Percentiles rank a stretch among this genome's conserved stretches.
These are phyloP conservation scores for Tetrax tetrax DNA, from an alignment of 2,113 vertebrate species.

Conservation along the genomic window DNA sequence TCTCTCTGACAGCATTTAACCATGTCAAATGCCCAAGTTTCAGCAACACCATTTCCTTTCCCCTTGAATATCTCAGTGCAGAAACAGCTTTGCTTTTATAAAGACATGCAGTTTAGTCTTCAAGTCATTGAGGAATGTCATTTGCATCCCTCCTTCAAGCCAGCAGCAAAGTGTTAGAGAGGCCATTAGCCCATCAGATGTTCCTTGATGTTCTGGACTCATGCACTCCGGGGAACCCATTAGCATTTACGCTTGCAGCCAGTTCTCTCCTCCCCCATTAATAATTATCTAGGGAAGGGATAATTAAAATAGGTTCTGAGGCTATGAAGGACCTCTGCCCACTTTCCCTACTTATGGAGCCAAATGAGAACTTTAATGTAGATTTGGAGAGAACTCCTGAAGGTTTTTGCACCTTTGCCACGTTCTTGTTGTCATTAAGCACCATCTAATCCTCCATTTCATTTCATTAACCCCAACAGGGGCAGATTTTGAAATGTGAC, in stretches of 20 bases:
- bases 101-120: not conserved
- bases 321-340: slow-evolving; percentile 27
- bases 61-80: not conserved
- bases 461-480: slow-evolving; percentile 44
- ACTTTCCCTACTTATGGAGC: not conserved
- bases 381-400: slow-evolving; percentile 12
- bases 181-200: not conserved
- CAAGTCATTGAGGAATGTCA: not conserved
- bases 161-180: not conserved
- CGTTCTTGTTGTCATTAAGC: slow-evolving; percentile 42
- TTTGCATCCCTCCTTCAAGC: not conserved
- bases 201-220: slow-evolving; percentile 52
- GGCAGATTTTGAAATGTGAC: not conserved
- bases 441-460: slow-evolving; percentile 11
- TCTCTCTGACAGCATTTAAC: not conserved
- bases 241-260: slow-evolving; percentile 23
- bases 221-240: not conserved
- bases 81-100: slow-evolving; percentile 4
- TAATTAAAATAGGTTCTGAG: slow-evolving; percentile 62
- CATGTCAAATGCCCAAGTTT: not conserved
- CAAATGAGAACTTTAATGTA: slow-evolving; percentile 21
- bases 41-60: not conserved
- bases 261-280: not conserved
- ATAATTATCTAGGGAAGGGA: slow-evolving; percentile 25
- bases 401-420: slow-evolving; percentile 32